Evolutionary conservation across 1,140 invertebrate genomes (phyloP).

Genomic region (Bombus polaris): DNA sequence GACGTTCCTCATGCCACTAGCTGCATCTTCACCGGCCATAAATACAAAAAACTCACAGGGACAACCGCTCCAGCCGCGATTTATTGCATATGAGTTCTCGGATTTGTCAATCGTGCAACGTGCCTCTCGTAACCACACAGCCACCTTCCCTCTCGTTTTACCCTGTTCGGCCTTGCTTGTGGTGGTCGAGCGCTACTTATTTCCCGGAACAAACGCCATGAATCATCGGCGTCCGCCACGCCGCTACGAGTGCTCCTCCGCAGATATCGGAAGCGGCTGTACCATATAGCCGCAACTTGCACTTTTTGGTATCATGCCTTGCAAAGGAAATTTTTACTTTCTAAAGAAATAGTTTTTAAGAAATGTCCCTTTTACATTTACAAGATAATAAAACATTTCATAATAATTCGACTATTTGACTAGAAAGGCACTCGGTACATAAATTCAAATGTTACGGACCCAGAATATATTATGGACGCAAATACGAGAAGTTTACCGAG

Average conservation of each 20-base stretch:
- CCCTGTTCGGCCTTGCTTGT: not conserved
- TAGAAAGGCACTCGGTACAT: too few species aligned
- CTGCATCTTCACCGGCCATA: constrained; percentile 65
- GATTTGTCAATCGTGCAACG: constrained; percentile 79
- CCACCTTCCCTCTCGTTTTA: constrained; percentile 4
- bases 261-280: constrained; percentile 38
- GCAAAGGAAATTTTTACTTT: not conserved
- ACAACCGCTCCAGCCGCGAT: constrained; percentile 69
- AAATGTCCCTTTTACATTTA: too few species aligned
- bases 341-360: too few species aligned
- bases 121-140: constrained; percentile 27
- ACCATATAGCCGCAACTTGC: not conserved
- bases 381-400: too few species aligned
- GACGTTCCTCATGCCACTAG: constrained; percentile 25
- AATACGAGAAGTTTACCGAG: not conserved
- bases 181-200: constrained; percentile 63
- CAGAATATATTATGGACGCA: not conserved
- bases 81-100: constrained; percentile 82
- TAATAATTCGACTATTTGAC: too few species aligned
- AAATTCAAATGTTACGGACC: too few species aligned
- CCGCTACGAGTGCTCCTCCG: constrained; percentile 17
- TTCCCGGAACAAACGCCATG: constrained; percentile 69
- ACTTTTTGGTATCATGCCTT: not conserved
- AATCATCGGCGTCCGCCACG: constrained; percentile 61
- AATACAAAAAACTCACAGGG: constrained; percentile 73